Percentiles rank a stretch among this genome's conserved stretches.
phyloP scores from a whole-genome alignment of 2,113 vertebrate genomes.

The Gymnarchus niloticus region DNA sequence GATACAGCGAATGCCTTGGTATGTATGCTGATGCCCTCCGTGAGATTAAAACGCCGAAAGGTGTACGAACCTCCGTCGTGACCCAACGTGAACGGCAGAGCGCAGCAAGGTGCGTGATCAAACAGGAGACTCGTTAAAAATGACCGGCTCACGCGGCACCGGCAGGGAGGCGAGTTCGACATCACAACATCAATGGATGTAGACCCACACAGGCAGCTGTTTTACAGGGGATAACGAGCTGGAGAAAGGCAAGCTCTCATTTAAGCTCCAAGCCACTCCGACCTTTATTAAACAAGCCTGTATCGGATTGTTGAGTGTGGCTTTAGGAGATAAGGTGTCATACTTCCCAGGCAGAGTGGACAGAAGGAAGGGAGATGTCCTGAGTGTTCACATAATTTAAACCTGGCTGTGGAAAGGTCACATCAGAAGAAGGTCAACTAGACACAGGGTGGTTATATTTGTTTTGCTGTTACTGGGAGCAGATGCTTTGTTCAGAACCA shows the following conservation, averaged over 20 bases:
- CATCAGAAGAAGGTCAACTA: not conserved
- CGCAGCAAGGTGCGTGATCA: not conserved
- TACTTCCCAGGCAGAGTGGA: not conserved
- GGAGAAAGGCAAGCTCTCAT: not conserved
- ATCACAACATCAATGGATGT: not conserved
- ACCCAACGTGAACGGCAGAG: not conserved
- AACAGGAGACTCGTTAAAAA: not conserved
- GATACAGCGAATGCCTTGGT: not conserved
- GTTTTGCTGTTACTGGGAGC: not conserved
- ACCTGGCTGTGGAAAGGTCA: not conserved
- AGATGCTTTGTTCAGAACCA: not conserved
- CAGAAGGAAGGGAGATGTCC: not conserved
- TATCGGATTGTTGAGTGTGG: not conserved
- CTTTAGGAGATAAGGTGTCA: not conserved
- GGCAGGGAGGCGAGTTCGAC: not conserved
- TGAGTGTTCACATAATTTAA: not conserved
- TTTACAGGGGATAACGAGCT: constrained; percentile 1
- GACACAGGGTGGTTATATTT: not conserved
- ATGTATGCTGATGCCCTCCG: not conserved
- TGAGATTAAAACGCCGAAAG: not conserved
- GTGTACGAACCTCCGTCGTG: not conserved
- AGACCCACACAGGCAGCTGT: not conserved
- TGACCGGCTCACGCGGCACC: not conserved
- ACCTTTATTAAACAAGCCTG: not conserved
- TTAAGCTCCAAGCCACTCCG: not conserved